Evolutionary conservation across 2,797 vertebrate genomes (phyloP).

Genomic region (Leucoraja ocellata): DNA sequence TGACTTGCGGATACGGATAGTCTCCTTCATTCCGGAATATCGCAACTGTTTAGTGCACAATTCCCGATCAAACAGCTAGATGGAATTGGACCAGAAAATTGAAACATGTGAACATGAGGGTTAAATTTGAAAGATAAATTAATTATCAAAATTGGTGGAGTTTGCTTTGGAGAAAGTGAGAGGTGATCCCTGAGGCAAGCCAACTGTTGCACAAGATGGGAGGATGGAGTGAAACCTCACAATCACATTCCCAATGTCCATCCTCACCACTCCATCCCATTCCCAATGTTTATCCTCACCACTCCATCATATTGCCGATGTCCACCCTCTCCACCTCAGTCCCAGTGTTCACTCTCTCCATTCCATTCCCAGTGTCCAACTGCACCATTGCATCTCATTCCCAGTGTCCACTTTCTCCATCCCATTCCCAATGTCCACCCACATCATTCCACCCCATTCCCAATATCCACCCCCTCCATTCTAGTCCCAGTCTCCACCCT

Average conservation of each 20-base stretch:
- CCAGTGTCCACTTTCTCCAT: not conserved
- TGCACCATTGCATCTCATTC: not conserved
- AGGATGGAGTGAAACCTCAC: not conserved
- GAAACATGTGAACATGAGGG: not conserved
- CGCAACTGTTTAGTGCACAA: slow-evolving; percentile 82
- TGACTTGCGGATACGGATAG: slow-evolving; percentile 80
- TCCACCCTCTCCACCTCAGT: no score
- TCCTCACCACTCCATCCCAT: no score
- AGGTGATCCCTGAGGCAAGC: not conserved
- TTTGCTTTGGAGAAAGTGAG: not conserved
- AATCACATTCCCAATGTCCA: not conserved
- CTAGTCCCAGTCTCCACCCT: no score
- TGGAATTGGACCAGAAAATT: slow-evolving; percentile 22
- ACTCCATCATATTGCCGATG: no score
- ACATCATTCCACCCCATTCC: not conserved
- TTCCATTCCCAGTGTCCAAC: not conserved
- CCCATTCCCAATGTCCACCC: not conserved
- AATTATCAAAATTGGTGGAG: not conserved
- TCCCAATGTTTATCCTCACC: no score
- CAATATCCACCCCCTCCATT: no score
- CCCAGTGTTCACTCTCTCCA: not conserved
- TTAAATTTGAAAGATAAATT: not conserved
- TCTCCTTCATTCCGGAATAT: slow-evolving; percentile 96
- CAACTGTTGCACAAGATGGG: not conserved
- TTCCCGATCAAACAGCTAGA: slow-evolving; percentile 81